Conservation (phyloP, 2,888 invertebrate species). For the Drosophila pseudotalamancana region DNA sequence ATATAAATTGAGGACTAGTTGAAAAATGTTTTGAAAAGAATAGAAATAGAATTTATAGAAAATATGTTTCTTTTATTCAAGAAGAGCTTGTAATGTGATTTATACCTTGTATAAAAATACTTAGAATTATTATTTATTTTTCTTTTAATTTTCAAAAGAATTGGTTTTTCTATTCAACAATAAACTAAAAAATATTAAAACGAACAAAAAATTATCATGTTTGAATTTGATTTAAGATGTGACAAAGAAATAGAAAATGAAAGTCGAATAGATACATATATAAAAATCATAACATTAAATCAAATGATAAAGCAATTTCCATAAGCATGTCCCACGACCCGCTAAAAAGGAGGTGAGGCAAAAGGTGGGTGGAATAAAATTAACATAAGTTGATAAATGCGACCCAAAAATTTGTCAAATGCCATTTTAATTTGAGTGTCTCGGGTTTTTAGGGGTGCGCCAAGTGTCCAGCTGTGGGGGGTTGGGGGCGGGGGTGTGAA, state of each 20-base stretch:
- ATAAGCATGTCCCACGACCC: conserved; percentile 9
- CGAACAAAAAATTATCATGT: too few species aligned
- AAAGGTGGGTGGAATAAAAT: conserved; percentile 39
- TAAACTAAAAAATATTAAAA: too few species aligned
- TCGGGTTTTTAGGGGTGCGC: conserved; percentile 46
- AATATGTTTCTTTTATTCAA: too few species aligned
- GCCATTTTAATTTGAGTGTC: conserved; percentile 69
- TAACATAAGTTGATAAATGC: conserved; percentile 72
- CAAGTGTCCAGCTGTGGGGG: conserved; percentile 3
- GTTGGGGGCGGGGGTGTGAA: neutral
- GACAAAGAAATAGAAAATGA: neutral
- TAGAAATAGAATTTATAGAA: too few species aligned
- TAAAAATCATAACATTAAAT: conserved; percentile 48
- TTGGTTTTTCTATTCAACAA: too few species aligned
- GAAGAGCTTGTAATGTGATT: too few species aligned
- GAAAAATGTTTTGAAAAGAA: too few species aligned
- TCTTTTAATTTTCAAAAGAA: too few species aligned
- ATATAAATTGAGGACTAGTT: too few species aligned
- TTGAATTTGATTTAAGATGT: neutral
- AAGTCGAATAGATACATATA: neutral
- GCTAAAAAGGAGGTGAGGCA: neutral
- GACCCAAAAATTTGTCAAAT: conserved; percentile 70
- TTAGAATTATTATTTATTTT: too few species aligned
- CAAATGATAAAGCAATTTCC: conserved; percentile 50
- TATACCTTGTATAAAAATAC: too few species aligned